Evolutionary conservation across 1,140 invertebrate species (phyloP).

Genomic region (Drosophila nigrodunni): DNA sequence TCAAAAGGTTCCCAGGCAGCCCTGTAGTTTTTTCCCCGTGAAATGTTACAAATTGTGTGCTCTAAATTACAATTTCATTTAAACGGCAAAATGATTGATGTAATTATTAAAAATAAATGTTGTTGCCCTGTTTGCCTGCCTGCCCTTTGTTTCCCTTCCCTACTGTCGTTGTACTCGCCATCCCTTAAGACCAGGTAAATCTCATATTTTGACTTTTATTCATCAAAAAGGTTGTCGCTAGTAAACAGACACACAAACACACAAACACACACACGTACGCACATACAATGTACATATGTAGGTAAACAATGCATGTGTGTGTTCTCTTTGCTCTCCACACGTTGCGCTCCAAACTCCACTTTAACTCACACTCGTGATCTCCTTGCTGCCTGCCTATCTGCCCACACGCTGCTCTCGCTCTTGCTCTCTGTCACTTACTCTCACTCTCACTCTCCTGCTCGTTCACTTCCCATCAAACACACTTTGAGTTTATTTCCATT

Average conservation of each 20-base stretch:
- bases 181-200: slow-evolving; percentile 57
- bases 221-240: slow-evolving; percentile 17
- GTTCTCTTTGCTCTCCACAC: slow-evolving; percentile 10
- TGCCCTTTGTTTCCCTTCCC: too few species aligned
- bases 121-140: background rate
- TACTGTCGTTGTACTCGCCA: background rate
- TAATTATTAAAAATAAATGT: slow-evolving; percentile 61
- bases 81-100: slow-evolving; percentile 75
- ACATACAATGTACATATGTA: background rate
- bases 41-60: background rate
- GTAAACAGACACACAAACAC: slow-evolving; percentile 5
- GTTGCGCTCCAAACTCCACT: background rate
- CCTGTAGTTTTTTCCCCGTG: too few species aligned
- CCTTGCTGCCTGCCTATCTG: slow-evolving; percentile 6
- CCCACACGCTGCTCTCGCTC: background rate
- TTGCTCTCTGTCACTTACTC: background rate
- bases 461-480: slow-evolving; percentile 15
- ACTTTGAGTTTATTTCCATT: slow-evolving; percentile 70
- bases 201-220: slow-evolving; percentile 50
- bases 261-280: background rate
- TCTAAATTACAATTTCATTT: slow-evolving; percentile 57
- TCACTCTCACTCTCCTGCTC: background rate
- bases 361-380: background rate
- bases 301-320: slow-evolving; percentile 12
- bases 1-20: too few species aligned